Evolutionary conservation across 2,797 vertebrate genomes (phyloP).

Genomic region (Neopelma chrysocephalum): DNA sequence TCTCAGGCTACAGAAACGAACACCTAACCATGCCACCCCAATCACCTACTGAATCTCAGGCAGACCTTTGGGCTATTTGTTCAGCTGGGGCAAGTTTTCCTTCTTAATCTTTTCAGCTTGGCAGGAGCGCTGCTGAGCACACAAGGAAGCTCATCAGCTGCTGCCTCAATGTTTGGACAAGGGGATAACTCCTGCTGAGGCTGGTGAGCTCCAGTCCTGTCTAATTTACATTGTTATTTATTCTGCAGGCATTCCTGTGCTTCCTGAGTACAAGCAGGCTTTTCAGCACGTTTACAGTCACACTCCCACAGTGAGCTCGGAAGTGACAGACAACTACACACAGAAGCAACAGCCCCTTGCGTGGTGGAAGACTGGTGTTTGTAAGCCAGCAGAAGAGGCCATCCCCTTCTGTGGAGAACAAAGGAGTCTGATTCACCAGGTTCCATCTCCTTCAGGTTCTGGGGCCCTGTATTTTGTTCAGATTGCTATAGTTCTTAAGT

Average conservation of each 20-base stretch:
- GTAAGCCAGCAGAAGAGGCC: not conserved
- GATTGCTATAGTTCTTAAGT: not conserved
- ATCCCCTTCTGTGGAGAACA: not conserved
- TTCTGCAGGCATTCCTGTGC: slow-evolving; percentile 58
- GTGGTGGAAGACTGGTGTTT: not conserved
- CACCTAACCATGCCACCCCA: not conserved
- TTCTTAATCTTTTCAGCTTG: slow-evolving; percentile 65
- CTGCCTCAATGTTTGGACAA: slow-evolving; percentile 65
- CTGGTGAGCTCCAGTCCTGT: slow-evolving; percentile 58
- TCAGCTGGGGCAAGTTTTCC: slow-evolving; percentile 63
- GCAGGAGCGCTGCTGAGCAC: slow-evolving; percentile 57
- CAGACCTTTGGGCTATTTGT: slow-evolving; percentile 59
- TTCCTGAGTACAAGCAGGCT: slow-evolving; percentile 57
- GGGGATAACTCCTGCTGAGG: slow-evolving; percentile 67
- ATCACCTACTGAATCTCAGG: not conserved
- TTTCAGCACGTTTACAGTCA: slow-evolving; percentile 64
- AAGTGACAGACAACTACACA: slow-evolving; percentile 1
- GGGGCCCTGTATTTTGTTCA: not conserved
- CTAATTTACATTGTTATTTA: slow-evolving; percentile 69
- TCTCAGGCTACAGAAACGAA: slow-evolving; percentile 39
- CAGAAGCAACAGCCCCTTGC: not conserved
- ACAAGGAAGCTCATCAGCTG: slow-evolving; percentile 68
- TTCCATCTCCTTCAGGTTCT: not conserved
- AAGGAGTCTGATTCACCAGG: not conserved
- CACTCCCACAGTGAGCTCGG: slow-evolving; percentile 22